Conservation (phyloP, 2,113 vertebrate species). For the Oceanites oceanicus region DNA sequence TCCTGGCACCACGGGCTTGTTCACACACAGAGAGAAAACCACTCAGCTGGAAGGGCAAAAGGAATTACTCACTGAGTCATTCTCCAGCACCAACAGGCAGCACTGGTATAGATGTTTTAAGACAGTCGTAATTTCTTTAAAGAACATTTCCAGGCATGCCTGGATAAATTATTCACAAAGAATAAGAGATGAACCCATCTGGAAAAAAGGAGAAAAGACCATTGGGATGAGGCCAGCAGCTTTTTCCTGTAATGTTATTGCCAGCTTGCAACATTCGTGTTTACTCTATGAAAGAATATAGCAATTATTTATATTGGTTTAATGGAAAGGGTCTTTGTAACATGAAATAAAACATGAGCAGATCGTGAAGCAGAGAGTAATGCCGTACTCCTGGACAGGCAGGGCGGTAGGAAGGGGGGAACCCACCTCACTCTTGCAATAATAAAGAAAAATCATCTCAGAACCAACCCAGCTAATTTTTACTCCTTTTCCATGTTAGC, state of each 20-base stretch:
- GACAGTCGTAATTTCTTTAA: background rate
- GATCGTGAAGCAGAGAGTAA: background rate
- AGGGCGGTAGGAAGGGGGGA: background rate
- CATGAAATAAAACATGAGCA: background rate
- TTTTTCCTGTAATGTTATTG: background rate
- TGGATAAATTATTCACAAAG: slow-evolving; percentile 53
- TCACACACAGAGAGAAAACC: background rate
- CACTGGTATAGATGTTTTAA: background rate
- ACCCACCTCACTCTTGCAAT: background rate
- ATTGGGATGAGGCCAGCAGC: background rate
- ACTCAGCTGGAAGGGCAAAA: background rate
- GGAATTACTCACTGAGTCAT: background rate
- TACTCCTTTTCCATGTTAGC: background rate
- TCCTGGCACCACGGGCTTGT: background rate
- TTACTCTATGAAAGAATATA: background rate
- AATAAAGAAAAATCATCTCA: background rate
- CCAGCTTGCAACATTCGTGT: background rate
- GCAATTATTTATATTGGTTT: slow-evolving; percentile 37
- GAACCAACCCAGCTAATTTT: background rate
- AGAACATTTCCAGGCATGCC: background rate
- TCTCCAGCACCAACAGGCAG: background rate
- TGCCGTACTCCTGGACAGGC: background rate
- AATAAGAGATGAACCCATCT: slow-evolving; percentile 27
- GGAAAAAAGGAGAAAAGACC: background rate
- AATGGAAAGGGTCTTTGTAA: background rate